These are phyloP conservation scores for Amitus sp. DNA, from an alignment of 2,888 invertebrate genomes.

Conservation along the genomic window DNA sequence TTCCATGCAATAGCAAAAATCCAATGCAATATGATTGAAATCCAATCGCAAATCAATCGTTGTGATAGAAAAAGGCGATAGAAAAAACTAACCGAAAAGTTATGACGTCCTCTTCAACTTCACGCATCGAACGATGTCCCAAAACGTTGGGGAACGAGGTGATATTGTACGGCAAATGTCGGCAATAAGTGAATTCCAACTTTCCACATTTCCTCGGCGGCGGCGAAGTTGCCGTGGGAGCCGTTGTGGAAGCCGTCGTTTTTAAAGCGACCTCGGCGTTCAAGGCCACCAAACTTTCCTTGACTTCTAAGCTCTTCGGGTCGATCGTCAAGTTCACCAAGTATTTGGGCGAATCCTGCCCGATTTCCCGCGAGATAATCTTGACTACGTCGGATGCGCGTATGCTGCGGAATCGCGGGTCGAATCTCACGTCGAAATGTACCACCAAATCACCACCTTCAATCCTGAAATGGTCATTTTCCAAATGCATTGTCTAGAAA, in stretches of 20 bases:
- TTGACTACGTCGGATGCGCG: slow-evolving; percentile 74
- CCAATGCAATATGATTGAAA: no score
- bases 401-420: slow-evolving; percentile 76
- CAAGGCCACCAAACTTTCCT: slow-evolving; percentile 65
- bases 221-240: slow-evolving; percentile 69
- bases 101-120: slow-evolving; percentile 80
- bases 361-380: slow-evolving; percentile 76
- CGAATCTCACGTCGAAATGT: slow-evolving; percentile 87
- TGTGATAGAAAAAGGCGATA: no score
- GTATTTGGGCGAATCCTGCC: slow-evolving; percentile 69
- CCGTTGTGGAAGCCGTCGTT: slow-evolving; percentile 50
- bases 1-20: no score
- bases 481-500: no score
- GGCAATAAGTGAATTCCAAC: slow-evolving; percentile 76
- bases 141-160: slow-evolving; percentile 87
- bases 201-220: slow-evolving; percentile 76
- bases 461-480: slow-evolving; percentile 64
- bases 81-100: slow-evolving; percentile 72
- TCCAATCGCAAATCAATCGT: no score
- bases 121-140: slow-evolving; percentile 73
- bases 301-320: slow-evolving; percentile 74
- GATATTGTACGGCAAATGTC: slow-evolving; percentile 78
- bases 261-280: slow-evolving; percentile 62
- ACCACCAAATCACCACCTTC: slow-evolving; percentile 80
- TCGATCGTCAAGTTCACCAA: slow-evolving; percentile 75